Base-by-base conservation (phyloP, 2,888 invertebrate species). In the Malachius bipustulatus region DNA sequence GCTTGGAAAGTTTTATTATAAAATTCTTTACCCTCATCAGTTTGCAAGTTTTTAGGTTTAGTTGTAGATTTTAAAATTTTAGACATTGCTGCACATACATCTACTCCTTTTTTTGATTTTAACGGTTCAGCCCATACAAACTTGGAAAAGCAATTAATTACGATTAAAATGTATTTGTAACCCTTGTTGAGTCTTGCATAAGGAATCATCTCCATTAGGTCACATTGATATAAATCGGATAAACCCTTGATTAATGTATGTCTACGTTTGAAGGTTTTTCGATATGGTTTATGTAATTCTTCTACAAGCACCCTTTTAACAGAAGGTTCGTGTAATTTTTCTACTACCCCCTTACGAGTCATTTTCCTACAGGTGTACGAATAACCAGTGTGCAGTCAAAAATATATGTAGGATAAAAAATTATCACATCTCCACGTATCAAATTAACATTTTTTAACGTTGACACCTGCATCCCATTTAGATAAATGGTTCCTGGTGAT, bases 181-280 rank as follows among this genome's bases (percentile, higher is more conserved):
- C 49, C 49, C 19, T 50, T 51, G 41, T 59, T 60, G 16, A 44
- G 38, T 14, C 34, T 36, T 14, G 54, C 31, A 52, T 51, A 55
- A n/a, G 40, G 35, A 10, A 40, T 42, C 52, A 59, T 54, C 37
- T 55, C 54, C 12, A 53, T 57, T 4, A 63, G 47, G 50, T 63
- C 62, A 12, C 56, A 57, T 50, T 63, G 62, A 57, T 54, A 59
- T n/a, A 45, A 26, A 32, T 60, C 56, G 47, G 57, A 51, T 3
- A 59, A 41, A 31, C 49, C 54, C 37, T 52, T 52, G 16, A 52
- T 45, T 10, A 52, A 38, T 12, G 53, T 51, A 32, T 41, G 32
- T 27, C 55, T 43, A 13, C 53, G 41, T 16, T 38, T 41, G 44
- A 55, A 54, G 45, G 57, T 56, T 33, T 39, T 43, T 24, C 56